Base-by-base conservation (phyloP, 2,797 vertebrate species). In the Pristis pectinata region DNA sequence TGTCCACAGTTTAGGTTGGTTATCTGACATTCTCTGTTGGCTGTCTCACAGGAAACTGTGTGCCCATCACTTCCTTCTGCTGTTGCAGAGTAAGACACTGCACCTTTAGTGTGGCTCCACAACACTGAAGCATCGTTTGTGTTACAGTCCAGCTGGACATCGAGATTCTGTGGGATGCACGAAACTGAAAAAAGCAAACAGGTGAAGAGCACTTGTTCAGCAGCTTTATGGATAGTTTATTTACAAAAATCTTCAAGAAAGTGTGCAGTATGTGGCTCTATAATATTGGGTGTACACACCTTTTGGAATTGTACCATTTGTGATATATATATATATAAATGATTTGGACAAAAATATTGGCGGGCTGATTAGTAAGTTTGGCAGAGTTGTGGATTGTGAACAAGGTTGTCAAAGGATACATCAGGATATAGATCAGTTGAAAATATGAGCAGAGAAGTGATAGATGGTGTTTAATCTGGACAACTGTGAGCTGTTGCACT, bases 121-220 rank as follows among this genome's bases (percentile, higher is more conserved):
- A 95, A 96, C 0, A 97, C 95, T 59, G 95, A 96, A 95, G 98
- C 96, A 95, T 96, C 95, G 37, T 96, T 97, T 95, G 95, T 97
- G 0, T 17, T 59, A 95, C 97, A 98, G 11, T 74, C 94, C 1
- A 96, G 96, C 44, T 92, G 95, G 34, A 95, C 96, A 0, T 41
- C 77, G 94, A 98, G 76, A 72, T 94, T 95, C 3, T 94, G 94
- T 5, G 97, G 97, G 11, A 95, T 82, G 70, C 97, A 98, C 0
- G 96, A 97, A 34, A 96, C 97, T 93, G 27, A 53, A 93, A 93
- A 74, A 4, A 74, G 17, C 13, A 10, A 30, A 70, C 41, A 70
- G 41, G 93, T 59, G 83, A 74, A 8, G 41, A 34, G 11, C 44
- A 74, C 22, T 49, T 74, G n/a, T 37, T 22, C 19, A 92, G 87